Conservation (phyloP, 2,113 vertebrate genomes). For the Rallus limicola region DNA sequence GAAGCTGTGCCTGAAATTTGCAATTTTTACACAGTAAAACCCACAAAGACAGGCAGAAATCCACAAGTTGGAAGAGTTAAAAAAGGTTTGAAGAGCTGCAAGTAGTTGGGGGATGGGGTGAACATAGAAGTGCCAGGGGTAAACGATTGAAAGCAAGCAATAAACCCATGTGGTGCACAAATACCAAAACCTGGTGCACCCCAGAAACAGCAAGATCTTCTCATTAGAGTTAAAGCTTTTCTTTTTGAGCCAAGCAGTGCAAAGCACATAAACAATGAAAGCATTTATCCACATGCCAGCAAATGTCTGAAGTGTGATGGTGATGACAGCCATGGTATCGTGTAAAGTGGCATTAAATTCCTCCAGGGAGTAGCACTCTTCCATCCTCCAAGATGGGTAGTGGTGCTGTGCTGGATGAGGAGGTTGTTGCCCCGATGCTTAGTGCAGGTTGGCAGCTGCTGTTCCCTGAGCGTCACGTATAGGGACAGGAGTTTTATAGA, state of each 20-base stretch:
- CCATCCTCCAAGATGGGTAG: not conserved
- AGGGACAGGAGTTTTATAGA: not conserved
- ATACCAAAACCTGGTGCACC: not conserved
- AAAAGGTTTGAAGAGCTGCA: not conserved
- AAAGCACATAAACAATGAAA: not conserved
- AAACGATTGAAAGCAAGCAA: fast-evolving
- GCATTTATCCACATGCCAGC: not conserved
- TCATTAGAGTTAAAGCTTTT: not conserved
- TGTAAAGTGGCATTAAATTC: not conserved
- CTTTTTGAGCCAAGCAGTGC: not conserved
- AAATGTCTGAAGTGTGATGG: not conserved
- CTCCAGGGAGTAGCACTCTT: not conserved
- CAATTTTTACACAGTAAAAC: slow-evolving; percentile 45
- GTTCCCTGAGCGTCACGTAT: fast-evolving
- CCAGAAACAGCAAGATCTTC: slow-evolving; percentile 20
- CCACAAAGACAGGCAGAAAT: not conserved
- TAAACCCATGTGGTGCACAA: not conserved
- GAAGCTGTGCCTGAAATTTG: not conserved
- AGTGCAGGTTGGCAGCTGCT: not conserved
- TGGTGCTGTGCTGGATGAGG: not conserved
- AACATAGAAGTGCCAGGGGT: not conserved
- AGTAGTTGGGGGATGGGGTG: fast-evolving
- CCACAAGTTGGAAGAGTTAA: not conserved
- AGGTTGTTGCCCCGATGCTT: not conserved
- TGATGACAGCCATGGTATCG: fast-evolving